phyloP scores from a whole-genome alignment of 2,888 invertebrate genomes.

The Acanthosepion pharaonis region DNA sequence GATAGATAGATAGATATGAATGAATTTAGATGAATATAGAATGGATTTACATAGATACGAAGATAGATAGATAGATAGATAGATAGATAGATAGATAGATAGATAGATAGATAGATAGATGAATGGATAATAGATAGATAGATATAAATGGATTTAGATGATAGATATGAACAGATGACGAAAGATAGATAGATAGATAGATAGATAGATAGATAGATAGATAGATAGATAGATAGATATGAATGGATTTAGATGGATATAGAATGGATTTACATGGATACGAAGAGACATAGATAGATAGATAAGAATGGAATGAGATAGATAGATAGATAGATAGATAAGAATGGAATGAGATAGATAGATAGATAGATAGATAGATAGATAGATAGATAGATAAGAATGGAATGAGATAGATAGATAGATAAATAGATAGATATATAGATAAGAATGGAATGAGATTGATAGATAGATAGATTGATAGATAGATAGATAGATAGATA shows the following conservation, averaged over 20 bases:
- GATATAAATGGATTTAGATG: background rate
- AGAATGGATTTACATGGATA: too few relatives aligned
- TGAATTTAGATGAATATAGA: background rate
- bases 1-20: background rate
- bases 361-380: too few relatives aligned
- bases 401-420: background rate
- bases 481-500: background rate
- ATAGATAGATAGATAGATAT: background rate
- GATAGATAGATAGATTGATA: too few relatives aligned
- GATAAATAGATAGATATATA: too few relatives aligned
- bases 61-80: background rate
- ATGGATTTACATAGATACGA: background rate
- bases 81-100: background rate
- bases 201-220: background rate
- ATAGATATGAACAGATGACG: too few relatives aligned
- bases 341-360: too few relatives aligned
- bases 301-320: background rate
- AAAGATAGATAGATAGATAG: background rate
- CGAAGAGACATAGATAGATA: too few relatives aligned
- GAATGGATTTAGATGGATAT: too few relatives aligned
- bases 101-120: background rate
- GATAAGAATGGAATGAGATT: too few relatives aligned
- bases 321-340: too few relatives aligned
- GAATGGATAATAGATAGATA: background rate
- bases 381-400: too few relatives aligned